A percentile compares a stretch with the other conserved stretches of the same genome.
These are phyloP conservation scores for Brassicogethes aeneus DNA, from an alignment of 2,888 invertebrate genomes.

Conservation along the genomic window DNA sequence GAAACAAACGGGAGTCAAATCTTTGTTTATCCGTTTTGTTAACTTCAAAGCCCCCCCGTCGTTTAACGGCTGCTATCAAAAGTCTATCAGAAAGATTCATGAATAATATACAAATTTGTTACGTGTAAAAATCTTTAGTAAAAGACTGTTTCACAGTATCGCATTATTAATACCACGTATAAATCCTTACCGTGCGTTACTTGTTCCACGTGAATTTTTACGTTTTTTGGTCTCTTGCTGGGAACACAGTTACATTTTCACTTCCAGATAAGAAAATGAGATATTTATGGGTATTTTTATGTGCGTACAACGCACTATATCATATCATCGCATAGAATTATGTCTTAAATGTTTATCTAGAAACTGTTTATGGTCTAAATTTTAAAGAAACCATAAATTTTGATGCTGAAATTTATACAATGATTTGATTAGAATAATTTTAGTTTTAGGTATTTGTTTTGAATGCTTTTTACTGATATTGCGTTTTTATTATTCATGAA, in stretches of 20 bases:
- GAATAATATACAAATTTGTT: constrained; percentile 37
- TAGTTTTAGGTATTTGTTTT: no score
- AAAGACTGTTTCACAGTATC: constrained; percentile 22
- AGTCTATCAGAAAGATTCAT: constrained; percentile 31
- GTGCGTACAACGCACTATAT: constrained; percentile 13
- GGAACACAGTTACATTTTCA: constrained; percentile 25
- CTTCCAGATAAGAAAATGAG: constrained; percentile 21
- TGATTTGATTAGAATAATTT: no score
- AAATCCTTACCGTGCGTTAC: constrained; percentile 28
- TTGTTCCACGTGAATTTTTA: constrained; percentile 22
- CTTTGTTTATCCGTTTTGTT: constrained; percentile 27
- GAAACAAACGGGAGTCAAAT: constrained; percentile 22
- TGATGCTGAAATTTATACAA: no score
- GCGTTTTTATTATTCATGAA: no score
- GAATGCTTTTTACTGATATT: no score
- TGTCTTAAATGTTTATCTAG: no score
- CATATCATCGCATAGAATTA: constrained; percentile 18
- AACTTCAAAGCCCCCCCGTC: constrained; percentile 25
- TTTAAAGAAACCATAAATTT: no score
- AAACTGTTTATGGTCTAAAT: no score
- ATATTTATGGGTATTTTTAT: constrained; percentile 20
- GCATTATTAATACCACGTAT: constrained; percentile 30
- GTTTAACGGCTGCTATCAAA: constrained; percentile 30
- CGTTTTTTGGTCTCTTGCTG: constrained; percentile 23
- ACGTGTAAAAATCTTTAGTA: constrained; percentile 29